These are phyloP conservation scores for Cyclophora albipunctata DNA, from an alignment of 2,888 invertebrate genomes.

Conservation along the genomic window DNA sequence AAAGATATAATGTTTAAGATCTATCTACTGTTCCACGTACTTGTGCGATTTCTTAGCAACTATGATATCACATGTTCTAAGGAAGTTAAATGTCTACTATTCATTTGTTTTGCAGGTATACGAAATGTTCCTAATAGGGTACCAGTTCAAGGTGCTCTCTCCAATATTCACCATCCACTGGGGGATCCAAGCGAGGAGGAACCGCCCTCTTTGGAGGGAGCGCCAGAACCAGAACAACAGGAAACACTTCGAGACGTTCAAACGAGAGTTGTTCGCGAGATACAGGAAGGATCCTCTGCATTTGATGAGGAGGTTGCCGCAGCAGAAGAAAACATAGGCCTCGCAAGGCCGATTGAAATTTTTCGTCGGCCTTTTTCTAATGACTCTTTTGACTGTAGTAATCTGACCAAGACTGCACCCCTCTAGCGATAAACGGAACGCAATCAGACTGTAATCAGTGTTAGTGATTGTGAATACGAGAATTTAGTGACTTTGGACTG, in stretches of 20 bases:
- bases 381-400: slow-evolving; percentile 23
- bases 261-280: slow-evolving; percentile 84
- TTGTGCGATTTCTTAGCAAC: no score
- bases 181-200: slow-evolving; percentile 87
- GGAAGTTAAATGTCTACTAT: no score
- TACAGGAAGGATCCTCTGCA: slow-evolving; percentile 82
- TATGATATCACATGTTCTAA: no score
- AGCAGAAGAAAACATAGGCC: slow-evolving; percentile 65
- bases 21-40: no score
- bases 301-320: slow-evolving; percentile 46
- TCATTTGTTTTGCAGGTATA: slow-evolving; percentile 79
- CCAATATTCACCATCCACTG: slow-evolving; percentile 93
- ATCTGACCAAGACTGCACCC: background rate
- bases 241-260: slow-evolving; percentile 87
- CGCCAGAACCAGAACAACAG: slow-evolving; percentile 89
- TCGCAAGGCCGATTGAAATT: slow-evolving; percentile 56
- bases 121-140: slow-evolving; percentile 93
- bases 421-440: background rate
- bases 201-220: slow-evolving; percentile 89
- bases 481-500: no score
- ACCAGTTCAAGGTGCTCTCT: slow-evolving; percentile 89
- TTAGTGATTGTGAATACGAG: no score
- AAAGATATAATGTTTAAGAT: no score
- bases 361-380: slow-evolving; percentile 51
- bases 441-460: no score